phyloP scores from a whole-genome alignment of 2,113 vertebrate genomes.

The Carassius gibelio region DNA sequence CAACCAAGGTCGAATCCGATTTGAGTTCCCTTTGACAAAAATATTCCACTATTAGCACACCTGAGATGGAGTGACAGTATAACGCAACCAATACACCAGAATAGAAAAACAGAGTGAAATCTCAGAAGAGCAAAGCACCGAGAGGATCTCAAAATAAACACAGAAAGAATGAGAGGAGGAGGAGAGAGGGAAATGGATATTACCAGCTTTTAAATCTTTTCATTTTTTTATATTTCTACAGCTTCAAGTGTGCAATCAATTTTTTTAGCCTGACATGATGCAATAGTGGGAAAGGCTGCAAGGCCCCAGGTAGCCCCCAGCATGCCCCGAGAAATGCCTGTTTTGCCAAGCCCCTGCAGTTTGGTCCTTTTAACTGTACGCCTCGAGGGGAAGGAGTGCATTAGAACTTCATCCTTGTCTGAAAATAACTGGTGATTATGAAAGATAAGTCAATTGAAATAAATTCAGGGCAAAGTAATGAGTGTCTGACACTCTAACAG shows the following conservation, averaged over 20 bases:
- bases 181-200: slow-evolving; percentile 52
- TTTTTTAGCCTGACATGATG: slow-evolving; percentile 73
- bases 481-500: slow-evolving; percentile 13
- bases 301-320: slow-evolving; percentile 59
- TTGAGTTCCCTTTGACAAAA: slow-evolving; percentile 6
- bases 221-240: slow-evolving; percentile 50
- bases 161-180: slow-evolving; percentile 51
- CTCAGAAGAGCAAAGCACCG: slow-evolving; percentile 44
- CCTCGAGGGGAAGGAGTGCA: slow-evolving; percentile 46
- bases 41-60: not conserved
- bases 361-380: slow-evolving; percentile 61
- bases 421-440: slow-evolving; percentile 44
- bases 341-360: slow-evolving; percentile 55
- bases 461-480: not conserved
- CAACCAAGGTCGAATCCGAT: slow-evolving; percentile 5
- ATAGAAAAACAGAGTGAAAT: slow-evolving; percentile 6
- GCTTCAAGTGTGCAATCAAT: slow-evolving; percentile 69
- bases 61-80: not conserved
- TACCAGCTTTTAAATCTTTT: slow-evolving; percentile 58
- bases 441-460: slow-evolving; percentile 19
- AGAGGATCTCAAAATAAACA: slow-evolving; percentile 52
- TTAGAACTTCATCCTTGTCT: slow-evolving; percentile 56
- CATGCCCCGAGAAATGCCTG: slow-evolving; percentile 62
- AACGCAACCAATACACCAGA: slow-evolving; percentile 3
- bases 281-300: slow-evolving; percentile 72